These are phyloP conservation scores for Gastrophysa polygoni DNA, from an alignment of 2,888 invertebrate species.

Conservation along the genomic window DNA sequence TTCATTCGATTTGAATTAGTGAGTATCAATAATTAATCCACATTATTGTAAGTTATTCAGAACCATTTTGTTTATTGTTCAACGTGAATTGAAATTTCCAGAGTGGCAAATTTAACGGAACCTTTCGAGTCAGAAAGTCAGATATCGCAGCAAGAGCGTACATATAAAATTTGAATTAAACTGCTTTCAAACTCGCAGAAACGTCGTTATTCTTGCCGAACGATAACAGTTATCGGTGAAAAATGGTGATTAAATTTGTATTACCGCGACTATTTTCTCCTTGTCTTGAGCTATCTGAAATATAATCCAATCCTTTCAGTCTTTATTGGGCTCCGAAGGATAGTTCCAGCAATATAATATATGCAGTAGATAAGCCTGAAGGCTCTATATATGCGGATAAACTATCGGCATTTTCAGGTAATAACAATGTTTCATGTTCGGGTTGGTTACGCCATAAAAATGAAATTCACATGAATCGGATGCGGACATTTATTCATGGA, in stretches of 20 bases:
- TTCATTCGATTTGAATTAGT: no score
- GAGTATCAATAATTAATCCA: no score
- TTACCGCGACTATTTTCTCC: constrained; percentile 37
- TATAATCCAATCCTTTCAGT: constrained; percentile 49
- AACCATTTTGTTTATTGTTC: no score
- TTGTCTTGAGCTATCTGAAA: constrained; percentile 38
- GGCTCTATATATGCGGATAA: constrained; percentile 17
- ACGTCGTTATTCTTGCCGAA: constrained; percentile 32
- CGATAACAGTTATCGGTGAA: constrained; percentile 41
- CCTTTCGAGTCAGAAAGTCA: background rate
- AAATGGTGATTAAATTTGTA: constrained; percentile 49
- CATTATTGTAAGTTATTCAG: no score
- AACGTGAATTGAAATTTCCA: no score
- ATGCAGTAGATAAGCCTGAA: constrained; percentile 26
- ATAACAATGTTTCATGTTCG: background rate
- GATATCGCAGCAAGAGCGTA: background rate
- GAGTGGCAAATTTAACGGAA: no score
- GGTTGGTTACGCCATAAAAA: constrained; percentile 1
- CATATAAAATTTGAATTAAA: constrained; percentile 24
- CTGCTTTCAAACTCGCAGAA: constrained; percentile 25
- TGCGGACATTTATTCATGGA: background rate
- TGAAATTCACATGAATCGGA: background rate
- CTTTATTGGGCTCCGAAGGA: constrained; percentile 50
- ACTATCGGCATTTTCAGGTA: constrained; percentile 16
- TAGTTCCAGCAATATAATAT: constrained; percentile 47